Base-by-base conservation (phyloP, 2,888 invertebrate species). In the Carpatolechia fugitivella region DNA sequence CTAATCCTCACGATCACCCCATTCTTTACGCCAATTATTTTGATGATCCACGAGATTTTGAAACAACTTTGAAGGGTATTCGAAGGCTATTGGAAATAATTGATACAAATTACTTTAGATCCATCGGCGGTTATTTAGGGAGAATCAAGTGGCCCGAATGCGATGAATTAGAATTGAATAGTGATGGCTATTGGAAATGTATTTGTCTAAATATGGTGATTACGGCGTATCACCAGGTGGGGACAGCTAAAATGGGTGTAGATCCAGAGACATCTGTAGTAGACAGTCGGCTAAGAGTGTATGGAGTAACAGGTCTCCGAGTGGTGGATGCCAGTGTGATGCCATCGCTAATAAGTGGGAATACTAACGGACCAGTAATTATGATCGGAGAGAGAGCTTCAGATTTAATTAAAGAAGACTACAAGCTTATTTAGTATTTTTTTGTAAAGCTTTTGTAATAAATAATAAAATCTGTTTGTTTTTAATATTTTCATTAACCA, bases 311-410 rank as follows among this genome's bases (percentile, higher is more conserved):
- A 14, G 92, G 92, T 10, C 80, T 95, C 1, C 85, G 95, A 36
- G 94, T 95, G 0, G 92, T 93, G 0, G 95, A 95, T 73, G 95
- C 94, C 0, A 95, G 95, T 53, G 91, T 96, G 41, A 96, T 96
- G 95, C 96, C 96, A 0, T 87, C 77, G 1, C 91, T 95, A 48
- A 91, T 94, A 0, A 95, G 95, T 69, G 95, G 94, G 0, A 96
- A 96, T 72, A 95, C 95, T 0, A 95, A 96, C 71, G 96, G 93
- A 0, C 94, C 95, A 0, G 90, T 92, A 0, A 93, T 95, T 11
- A 96, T 96, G 96, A 95, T 96, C 47, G 96, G 92, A 0, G 96
- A 96, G 72, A 93, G 94, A 69, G 95, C 91, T 0, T 91, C 94
- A 0, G 95, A 95, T 74, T 89, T 95, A 79, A 92, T 95, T 48